Evolutionary conservation across 2,797 vertebrate genomes (phyloP), one percentile per base, ranked within the genome.

Genomic region (Echiichthys vipera): DNA sequence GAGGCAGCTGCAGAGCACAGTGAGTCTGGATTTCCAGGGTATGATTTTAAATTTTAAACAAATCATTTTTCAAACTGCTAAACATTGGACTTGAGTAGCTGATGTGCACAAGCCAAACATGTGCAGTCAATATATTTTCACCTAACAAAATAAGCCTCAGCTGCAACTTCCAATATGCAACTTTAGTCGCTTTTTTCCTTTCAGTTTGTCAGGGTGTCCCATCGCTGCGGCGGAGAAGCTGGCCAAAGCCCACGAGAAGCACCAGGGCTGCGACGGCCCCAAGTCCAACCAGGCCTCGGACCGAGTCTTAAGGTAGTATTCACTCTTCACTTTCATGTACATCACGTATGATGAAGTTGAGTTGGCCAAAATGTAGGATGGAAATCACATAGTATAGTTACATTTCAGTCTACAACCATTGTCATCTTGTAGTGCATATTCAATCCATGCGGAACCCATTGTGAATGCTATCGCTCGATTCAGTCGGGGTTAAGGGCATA

Each of bases 201-300:
- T 80, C 95, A 99, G 98, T 93, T 95, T 99, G 89, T 99, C 98
- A 18, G 98, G 98, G 88, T 99, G 98, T 93, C 98, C 98, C 70
- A 98, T 99, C 68, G 98, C 98, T 84, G 98, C 98, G 57, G 97
- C 98, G 9, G 98, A 99, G 93, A 99, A 99, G 90, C 90, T 99
- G 94, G 97, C 98, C 77, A 99, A 99, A 95, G 97, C 95, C 88
- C 97, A 99, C 83, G 98, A 99, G 91, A 99, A 99, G 84, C 97
- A 98, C 92, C 97, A 98, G 93, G 94, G 90, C 92, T 98, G 97
- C 57, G 96, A 98, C 9, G 96, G 94, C 85, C 92, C 96, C 91
- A 99, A 99, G 93, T 95, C 98, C 87, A 98, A 94, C 94, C 97
- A 97, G 94, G 95, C 95, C 64, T 99, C 98, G 11, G 98, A 99